Evolutionary conservation across 1,140 invertebrate genomes (phyloP).

Genomic region (Brachionus koreanus): DNA sequence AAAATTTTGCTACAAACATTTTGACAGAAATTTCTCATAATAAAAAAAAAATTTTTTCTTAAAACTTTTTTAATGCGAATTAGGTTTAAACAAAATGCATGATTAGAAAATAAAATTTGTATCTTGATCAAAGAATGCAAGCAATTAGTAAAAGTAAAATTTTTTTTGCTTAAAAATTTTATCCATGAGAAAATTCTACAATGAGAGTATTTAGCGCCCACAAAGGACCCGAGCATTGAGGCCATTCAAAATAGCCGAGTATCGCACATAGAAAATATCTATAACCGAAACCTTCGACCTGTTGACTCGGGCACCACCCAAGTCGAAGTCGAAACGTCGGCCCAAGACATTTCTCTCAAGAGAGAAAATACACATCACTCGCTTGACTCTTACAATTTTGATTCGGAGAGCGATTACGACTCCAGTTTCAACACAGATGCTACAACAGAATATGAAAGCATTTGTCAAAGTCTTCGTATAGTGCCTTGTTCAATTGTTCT

Average conservation of each 20-base stretch:
- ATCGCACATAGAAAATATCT: slow-evolving; percentile 37
- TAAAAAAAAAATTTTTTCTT: background rate
- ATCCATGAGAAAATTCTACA: background rate
- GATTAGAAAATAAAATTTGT: background rate
- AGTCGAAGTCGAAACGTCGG: background rate
- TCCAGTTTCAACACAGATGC: background rate
- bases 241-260: background rate
- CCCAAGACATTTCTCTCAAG: background rate
- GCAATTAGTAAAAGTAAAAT: slow-evolving; percentile 8
- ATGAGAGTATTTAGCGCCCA: background rate
- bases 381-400: slow-evolving; percentile 1
- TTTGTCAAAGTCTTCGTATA: background rate
- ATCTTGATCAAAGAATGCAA: background rate
- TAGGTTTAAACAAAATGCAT: background rate
- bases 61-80: background rate
- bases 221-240: slow-evolving; percentile 29
- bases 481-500: slow-evolving; percentile 39
- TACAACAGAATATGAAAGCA: slow-evolving; percentile 16
- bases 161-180: background rate
- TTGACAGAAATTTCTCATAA: slow-evolving; percentile 19
- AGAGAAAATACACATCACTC: background rate
- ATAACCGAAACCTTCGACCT: slow-evolving; percentile 26
- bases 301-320: background rate
- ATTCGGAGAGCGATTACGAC: background rate
- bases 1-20: background rate